phyloP scores from a whole-genome alignment of 2,888 invertebrate genomes.

The Drosophila ustulata region DNA sequence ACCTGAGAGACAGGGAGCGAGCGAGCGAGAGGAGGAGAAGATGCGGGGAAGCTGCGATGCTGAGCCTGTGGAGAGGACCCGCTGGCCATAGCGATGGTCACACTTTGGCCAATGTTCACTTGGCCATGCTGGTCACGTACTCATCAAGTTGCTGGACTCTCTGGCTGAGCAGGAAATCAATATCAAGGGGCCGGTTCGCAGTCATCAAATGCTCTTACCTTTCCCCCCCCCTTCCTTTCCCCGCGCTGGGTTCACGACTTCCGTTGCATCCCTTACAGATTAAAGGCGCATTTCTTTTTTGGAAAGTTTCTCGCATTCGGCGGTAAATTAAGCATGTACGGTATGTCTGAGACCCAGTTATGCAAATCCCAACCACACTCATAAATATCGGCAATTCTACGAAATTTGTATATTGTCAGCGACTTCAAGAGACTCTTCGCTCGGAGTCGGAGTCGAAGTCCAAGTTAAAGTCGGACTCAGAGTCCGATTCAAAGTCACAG shows the following conservation, averaged over 20 bases:
- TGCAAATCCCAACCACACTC: constrained; percentile 78
- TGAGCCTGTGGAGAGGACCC: constrained; percentile 28
- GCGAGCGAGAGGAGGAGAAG: not conserved
- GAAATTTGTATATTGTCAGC: constrained; percentile 49
- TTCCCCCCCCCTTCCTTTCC: constrained; percentile 18
- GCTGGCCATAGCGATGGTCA: constrained; percentile 43
- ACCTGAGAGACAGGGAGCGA: constrained; percentile 26
- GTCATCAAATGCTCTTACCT: constrained; percentile 6
- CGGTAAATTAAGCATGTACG: constrained; percentile 72
- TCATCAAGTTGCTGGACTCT: constrained; percentile 46
- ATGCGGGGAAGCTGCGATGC: constrained; percentile 7
- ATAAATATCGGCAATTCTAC: constrained; percentile 79
- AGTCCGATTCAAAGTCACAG: constrained; percentile 35
- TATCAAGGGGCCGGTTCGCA: constrained; percentile 69
- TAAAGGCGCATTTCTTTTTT: constrained; percentile 29
- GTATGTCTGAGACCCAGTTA: constrained; percentile 83
- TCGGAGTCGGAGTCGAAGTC: not conserved
- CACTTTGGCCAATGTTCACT: constrained; percentile 6
- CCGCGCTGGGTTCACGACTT: constrained; percentile 41
- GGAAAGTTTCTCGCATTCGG: constrained; percentile 59
- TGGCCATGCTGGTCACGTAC: constrained; percentile 62
- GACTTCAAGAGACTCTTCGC: constrained; percentile 5
- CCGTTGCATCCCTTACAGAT: constrained; percentile 65
- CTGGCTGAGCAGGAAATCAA: constrained; percentile 78
- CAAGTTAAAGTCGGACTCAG: constrained; percentile 22